Conservation (phyloP, 2,113 vertebrate species). For the Tragelaphus strepsiceros region DNA sequence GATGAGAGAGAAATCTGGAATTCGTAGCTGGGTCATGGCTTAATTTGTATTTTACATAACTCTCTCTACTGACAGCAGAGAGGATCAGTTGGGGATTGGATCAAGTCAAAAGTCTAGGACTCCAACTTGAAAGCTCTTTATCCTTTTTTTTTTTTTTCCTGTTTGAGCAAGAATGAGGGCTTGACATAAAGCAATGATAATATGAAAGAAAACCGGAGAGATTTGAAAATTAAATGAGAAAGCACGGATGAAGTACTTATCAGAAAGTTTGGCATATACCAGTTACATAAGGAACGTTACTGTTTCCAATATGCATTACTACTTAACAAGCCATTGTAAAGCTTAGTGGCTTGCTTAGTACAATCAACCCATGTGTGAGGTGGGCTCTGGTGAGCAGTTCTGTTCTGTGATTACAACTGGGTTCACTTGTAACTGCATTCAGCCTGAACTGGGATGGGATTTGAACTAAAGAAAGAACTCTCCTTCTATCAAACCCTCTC, state of each 20-base stretch:
- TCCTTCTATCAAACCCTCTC: not conserved
- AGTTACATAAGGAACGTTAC: not conserved
- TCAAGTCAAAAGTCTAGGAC: not conserved
- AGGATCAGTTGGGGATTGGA: not conserved
- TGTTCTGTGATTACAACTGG: not conserved
- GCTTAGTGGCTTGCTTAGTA: not conserved
- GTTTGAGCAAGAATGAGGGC: not conserved
- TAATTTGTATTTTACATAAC: not conserved
- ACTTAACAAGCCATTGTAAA: not conserved
- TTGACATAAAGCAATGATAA: not conserved
- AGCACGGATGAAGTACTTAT: not conserved
- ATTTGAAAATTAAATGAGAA: slow-evolving; percentile 7
- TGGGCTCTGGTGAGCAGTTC: not conserved
- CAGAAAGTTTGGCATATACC: not conserved
- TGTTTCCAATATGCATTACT: not conserved
- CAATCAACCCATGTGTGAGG: not conserved
- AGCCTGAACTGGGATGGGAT: not conserved
- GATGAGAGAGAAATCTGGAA: not conserved
- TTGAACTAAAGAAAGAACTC: not conserved
- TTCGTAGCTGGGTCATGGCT: not conserved
- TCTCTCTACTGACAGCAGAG: not conserved
- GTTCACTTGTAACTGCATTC: not conserved
- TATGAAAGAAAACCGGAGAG: not conserved
- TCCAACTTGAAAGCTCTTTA: not conserved
- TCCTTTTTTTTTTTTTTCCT: not conserved